A percentile compares a stretch with the other conserved stretches of the same genome.
Evolutionary conservation across 2,888 invertebrate genomes (phyloP).

Genomic region (Allacma fusca): DNA sequence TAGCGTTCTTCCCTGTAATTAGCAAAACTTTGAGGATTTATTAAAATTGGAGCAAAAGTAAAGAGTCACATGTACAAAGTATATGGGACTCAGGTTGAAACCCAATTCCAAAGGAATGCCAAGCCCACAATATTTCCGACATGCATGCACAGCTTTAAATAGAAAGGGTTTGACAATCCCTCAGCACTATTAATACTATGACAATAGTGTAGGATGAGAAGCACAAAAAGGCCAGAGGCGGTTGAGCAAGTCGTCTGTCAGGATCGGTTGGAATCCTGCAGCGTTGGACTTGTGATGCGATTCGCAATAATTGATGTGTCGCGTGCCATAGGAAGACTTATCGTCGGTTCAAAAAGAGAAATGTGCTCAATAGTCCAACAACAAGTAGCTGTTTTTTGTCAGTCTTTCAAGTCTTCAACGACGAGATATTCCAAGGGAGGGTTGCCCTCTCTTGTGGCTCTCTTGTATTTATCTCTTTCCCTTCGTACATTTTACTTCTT

Average conservation of each 20-base stretch:
- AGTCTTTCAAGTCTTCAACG: constrained; percentile 7
- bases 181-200: no score
- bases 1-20: no score
- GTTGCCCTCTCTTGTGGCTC: background rate
- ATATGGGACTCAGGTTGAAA: no score
- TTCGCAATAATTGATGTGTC: constrained; percentile 40
- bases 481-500: background rate
- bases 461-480: background rate
- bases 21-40: no score
- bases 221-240: constrained; percentile 36
- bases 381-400: constrained; percentile 28
- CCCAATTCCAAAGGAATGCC: no score
- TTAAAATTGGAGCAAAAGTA: no score
- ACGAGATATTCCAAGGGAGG: background rate
- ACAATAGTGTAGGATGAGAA: background rate
- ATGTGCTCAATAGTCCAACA: background rate
- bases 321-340: constrained; percentile 27
- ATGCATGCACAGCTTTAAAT: no score
- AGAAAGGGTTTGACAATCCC: no score
- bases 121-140: no score
- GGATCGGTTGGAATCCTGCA: constrained; percentile 36
- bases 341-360: constrained; percentile 8
- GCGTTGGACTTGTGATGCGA: background rate
- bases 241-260: constrained; percentile 48
- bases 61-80: no score